Evolutionary conservation across 2,888 invertebrate genomes (phyloP).

Genomic region (Arrhopalites spinosus): DNA sequence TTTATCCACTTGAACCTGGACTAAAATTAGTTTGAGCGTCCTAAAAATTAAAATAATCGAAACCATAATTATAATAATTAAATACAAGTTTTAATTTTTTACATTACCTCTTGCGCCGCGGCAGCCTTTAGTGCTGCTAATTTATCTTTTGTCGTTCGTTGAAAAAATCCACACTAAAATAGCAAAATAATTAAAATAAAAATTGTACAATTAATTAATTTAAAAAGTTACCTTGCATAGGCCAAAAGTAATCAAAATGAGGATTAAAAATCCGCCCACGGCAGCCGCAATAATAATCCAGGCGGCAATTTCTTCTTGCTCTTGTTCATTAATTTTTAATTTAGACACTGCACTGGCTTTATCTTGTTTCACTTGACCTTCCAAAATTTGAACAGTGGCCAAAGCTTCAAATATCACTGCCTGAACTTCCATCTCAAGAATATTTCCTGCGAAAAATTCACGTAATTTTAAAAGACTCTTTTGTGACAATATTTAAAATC

Average conservation of each 20-base stretch:
- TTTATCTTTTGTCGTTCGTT: background rate
- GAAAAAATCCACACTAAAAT: background rate
- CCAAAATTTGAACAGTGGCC: background rate
- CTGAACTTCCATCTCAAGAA: background rate
- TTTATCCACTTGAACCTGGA: too few relatives aligned
- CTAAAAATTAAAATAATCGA: too few relatives aligned
- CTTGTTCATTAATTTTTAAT: background rate
- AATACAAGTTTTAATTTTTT: too few relatives aligned
- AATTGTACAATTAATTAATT: background rate
- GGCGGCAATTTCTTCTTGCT: background rate
- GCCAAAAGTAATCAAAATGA: slow-evolving; percentile 11
- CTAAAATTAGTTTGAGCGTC: too few relatives aligned
- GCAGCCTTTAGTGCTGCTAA: background rate
- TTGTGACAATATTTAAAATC: too few relatives aligned
- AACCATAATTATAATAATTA: too few relatives aligned
- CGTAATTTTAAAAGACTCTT: too few relatives aligned
- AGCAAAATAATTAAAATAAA: background rate
- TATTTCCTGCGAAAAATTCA: background rate
- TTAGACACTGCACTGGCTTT: background rate
- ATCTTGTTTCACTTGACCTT: background rate
- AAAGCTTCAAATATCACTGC: background rate
- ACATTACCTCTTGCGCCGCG: background rate
- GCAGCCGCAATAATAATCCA: slow-evolving; percentile 25
- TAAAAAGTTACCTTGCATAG: slow-evolving; percentile 15
- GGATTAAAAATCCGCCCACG: slow-evolving; percentile 9